These are phyloP conservation scores for Centropus bengalensis DNA, from an alignment of 2,113 vertebrate species.

Conservation along the genomic window DNA sequence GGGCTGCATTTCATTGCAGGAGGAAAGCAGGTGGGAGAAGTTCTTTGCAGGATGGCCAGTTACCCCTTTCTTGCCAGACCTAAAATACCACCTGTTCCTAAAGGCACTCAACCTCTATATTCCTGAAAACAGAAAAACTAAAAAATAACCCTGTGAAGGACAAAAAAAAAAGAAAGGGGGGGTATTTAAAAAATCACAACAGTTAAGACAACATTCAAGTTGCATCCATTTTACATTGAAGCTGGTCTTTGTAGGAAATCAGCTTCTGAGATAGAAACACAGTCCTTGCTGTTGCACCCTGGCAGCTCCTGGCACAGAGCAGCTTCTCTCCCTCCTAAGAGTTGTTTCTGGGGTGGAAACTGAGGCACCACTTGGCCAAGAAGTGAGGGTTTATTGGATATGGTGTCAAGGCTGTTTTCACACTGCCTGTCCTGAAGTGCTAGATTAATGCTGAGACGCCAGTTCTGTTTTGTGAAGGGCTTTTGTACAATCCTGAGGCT, in stretches of 20 bases:
- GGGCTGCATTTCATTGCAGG: background rate
- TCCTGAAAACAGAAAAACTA: background rate
- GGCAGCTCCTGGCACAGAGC: background rate
- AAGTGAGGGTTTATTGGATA: background rate
- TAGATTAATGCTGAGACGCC: background rate
- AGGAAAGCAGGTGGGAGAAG: background rate
- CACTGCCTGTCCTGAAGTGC: background rate
- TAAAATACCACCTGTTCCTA: background rate
- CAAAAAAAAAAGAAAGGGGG: too few relatives aligned
- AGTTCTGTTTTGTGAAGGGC: background rate
- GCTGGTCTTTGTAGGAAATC: background rate
- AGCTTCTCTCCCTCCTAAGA: background rate
- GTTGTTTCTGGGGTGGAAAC: background rate
- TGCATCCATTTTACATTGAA: background rate
- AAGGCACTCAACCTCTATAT: background rate
- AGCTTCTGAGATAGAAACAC: background rate
- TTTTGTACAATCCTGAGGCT: background rate
- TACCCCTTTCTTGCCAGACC: background rate
- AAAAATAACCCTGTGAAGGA: background rate
- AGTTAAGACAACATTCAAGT: background rate
- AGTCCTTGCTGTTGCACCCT: background rate
- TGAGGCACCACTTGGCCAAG: background rate
- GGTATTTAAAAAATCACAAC: too few relatives aligned
- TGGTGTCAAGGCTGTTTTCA: background rate
- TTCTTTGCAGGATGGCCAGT: background rate